A percentile compares a stretch with the other conserved stretches of the same genome.
phyloP scores from a whole-genome alignment of 2,888 invertebrate species.

The Ligdia adustata region DNA sequence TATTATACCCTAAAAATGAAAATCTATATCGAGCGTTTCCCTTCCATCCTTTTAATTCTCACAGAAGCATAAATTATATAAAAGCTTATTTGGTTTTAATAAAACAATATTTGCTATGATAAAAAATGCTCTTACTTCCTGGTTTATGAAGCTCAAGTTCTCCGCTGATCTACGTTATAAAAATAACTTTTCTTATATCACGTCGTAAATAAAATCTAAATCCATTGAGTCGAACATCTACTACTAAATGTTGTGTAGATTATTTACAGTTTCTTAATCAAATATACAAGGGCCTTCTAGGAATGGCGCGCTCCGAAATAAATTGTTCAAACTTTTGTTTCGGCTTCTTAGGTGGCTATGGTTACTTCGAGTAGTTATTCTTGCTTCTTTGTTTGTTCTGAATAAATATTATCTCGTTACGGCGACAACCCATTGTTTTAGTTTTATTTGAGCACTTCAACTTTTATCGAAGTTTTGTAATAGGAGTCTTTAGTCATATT shows the following conservation, averaged over 20 bases:
- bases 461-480: no score
- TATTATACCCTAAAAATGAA: no score
- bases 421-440: no score
- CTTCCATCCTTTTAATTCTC: no score
- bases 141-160: no score
- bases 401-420: constrained; percentile 53
- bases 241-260: constrained; percentile 35
- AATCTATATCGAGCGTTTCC: no score
- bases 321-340: constrained; percentile 66
- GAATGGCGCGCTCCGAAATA: constrained; percentile 61
- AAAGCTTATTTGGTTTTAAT: no score
- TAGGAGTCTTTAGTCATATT: no score
- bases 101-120: no score
- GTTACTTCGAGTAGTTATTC: constrained; percentile 53
- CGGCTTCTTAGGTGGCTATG: constrained; percentile 64
- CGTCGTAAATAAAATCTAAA: constrained; percentile 6
- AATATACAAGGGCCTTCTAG: constrained; percentile 63
- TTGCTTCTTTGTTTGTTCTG: constrained; percentile 51
- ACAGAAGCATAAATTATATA: no score
- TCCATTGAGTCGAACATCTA: constrained; percentile 17
- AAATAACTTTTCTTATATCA: constrained; percentile 5
- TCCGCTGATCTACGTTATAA: neutral
- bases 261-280: constrained; percentile 73
- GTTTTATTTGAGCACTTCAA: neutral
- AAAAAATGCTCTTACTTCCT: no score